Percentiles rank a stretch among this genome's conserved stretches.
These are phyloP conservation scores for Psilopsiagon aymara DNA, from an alignment of 2,113 vertebrate species.

Conservation along the genomic window DNA sequence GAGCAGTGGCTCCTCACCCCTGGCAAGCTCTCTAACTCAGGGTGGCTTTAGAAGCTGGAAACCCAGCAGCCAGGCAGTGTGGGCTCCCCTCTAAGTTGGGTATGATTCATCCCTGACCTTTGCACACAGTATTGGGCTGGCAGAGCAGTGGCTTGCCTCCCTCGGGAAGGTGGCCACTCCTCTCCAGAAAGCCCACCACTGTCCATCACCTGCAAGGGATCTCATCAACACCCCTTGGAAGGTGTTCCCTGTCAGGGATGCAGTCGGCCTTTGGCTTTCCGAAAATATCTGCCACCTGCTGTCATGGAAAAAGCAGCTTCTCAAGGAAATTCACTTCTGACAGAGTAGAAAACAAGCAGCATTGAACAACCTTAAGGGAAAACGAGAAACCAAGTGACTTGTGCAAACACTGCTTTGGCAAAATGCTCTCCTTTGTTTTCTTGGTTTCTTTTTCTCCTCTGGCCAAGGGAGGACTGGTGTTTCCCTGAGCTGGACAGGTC, in stretches of 20 bases:
- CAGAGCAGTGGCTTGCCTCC: not conserved
- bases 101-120: conserved; percentile 38
- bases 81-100: not conserved
- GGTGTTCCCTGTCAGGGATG: not conserved
- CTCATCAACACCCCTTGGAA: not conserved
- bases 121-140: not conserved
- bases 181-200: not conserved
- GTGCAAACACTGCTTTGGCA: conserved; percentile 4
- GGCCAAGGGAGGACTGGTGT: not conserved
- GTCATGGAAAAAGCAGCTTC: not conserved
- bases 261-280: accelerated
- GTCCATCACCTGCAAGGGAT: not conserved
- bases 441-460: not conserved
- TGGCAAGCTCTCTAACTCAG: not conserved
- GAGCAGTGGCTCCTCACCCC: not conserved
- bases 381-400: conserved; percentile 6
- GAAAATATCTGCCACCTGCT: not conserved
- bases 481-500: not conserved
- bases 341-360: not conserved
- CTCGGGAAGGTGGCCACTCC: not conserved
- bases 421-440: not conserved
- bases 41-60: not conserved
- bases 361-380: not conserved
- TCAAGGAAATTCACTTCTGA: not conserved
- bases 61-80: accelerated